phyloP scores from a whole-genome alignment of 92 coral and sea anemone genomes.

The Epizoanthus scotinus region DNA sequence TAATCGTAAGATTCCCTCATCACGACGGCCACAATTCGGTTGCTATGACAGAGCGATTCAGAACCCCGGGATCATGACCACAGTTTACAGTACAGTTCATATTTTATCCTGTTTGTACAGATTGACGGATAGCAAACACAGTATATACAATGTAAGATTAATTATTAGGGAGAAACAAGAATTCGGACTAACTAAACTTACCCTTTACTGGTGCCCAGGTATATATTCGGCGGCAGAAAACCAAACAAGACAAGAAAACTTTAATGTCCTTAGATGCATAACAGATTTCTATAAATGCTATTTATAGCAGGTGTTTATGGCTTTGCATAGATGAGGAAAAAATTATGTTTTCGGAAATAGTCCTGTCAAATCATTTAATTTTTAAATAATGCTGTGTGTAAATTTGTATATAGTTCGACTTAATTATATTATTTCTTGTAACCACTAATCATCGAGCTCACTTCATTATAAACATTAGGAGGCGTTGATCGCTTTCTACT shows the following conservation, averaged over 20 bases:
- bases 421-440: neutral
- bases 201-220: too few species aligned
- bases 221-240: too few species aligned
- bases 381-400: neutral
- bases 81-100: conserved; percentile 7
- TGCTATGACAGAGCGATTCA: neutral
- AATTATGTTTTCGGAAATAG: neutral
- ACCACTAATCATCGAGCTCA: neutral
- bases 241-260: too few species aligned
- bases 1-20: neutral
- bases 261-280: too few species aligned
- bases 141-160: neutral
- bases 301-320: neutral
- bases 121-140: neutral
- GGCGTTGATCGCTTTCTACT: neutral
- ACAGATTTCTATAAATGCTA: too few species aligned
- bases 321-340: neutral
- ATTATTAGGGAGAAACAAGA: neutral
- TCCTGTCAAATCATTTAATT: neutral
- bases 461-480: neutral
- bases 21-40: conserved; percentile 3
- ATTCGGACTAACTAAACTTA: neutral
- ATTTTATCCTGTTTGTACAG: neutral
- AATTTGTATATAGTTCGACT: neutral
- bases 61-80: conserved; percentile 1